These are phyloP conservation scores for Silurus aristotelis DNA, from an alignment of 2,797 vertebrate genomes.

Conservation along the genomic window DNA sequence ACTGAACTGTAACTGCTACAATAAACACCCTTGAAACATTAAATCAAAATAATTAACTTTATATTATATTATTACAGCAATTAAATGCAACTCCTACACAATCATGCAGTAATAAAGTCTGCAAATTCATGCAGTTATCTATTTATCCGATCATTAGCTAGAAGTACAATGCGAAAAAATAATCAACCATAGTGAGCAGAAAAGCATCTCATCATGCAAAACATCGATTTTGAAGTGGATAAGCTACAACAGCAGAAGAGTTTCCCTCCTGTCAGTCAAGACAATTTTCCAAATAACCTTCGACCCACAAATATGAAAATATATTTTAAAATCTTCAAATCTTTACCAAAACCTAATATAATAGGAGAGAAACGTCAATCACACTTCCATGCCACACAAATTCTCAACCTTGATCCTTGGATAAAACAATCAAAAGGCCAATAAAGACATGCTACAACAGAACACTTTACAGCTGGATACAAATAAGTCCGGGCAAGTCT, in stretches of 20 bases:
- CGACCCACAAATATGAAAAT: background rate
- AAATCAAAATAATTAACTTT: background rate
- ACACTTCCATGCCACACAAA: background rate
- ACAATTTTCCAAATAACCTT: background rate
- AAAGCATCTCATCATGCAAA: background rate
- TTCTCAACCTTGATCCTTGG: background rate
- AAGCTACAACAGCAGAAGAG: background rate
- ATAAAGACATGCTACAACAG: background rate
- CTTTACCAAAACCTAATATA: background rate
- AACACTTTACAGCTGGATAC: background rate
- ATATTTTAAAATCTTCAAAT: background rate
- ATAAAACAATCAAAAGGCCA: background rate
- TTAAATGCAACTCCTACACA: too few relatives aligned
- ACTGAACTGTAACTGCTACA: background rate
- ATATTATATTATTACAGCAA: background rate
- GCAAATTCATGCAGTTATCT: background rate
- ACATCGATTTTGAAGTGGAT: background rate
- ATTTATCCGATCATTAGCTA: background rate
- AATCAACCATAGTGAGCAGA: background rate
- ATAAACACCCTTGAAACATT: background rate
- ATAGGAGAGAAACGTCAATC: slow-evolving; percentile 2
- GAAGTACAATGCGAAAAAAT: background rate
- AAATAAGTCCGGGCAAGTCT: background rate
- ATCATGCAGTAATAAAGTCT: background rate
- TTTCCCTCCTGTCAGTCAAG: background rate